Evolutionary conservation across 2,888 invertebrate species (phyloP).

Genomic region (Tenthredo mesomela): DNA sequence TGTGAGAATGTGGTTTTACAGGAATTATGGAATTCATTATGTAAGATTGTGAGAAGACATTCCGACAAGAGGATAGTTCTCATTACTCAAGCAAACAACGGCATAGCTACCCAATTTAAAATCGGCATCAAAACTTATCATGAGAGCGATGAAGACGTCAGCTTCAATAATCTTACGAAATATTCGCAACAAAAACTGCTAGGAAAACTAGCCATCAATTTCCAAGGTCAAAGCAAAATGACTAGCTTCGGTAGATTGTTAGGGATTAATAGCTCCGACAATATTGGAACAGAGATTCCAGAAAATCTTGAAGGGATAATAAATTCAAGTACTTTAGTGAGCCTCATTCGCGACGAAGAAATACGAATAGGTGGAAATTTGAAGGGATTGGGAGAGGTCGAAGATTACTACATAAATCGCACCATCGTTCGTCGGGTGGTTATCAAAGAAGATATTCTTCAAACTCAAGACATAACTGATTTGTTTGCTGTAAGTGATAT

Average conservation of each 20-base stretch:
- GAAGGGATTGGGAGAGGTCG: neutral
- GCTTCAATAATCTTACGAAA: neutral
- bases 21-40: neutral
- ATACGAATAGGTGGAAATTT: neutral
- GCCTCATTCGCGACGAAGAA: neutral
- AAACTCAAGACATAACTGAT: neutral
- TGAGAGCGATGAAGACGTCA: neutral
- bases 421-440: neutral
- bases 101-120: neutral
- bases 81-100: neutral
- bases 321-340: neutral
- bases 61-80: neutral
- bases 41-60: neutral
- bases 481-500: neutral
- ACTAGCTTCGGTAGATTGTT: neutral
- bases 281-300: neutral
- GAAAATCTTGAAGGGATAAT: neutral
- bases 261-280: neutral
- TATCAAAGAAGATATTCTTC: neutral
- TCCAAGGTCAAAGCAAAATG: neutral
- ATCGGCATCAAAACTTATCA: neutral
- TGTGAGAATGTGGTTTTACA: neutral
- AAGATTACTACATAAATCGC: constrained; percentile 21
- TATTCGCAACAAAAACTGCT: neutral
- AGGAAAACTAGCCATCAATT: neutral